These are phyloP conservation scores for Myzus persicae DNA, from an alignment of 1,140 invertebrate genomes.

Conservation along the genomic window DNA sequence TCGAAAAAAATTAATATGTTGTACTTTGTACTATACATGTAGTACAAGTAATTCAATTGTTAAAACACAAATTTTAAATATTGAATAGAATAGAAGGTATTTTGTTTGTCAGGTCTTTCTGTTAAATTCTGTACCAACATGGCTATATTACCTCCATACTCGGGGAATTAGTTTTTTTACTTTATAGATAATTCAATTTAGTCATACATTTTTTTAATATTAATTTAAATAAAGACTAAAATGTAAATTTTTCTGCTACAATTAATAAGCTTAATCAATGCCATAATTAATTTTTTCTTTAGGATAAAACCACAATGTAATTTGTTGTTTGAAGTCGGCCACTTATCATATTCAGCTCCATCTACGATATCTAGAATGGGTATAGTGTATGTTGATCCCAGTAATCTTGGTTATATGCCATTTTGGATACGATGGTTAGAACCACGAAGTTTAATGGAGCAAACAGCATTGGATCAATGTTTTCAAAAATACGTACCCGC, in stretches of 20 bases:
- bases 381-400: constrained; percentile 93
- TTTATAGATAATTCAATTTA: background rate
- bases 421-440: constrained; percentile 77
- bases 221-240: background rate
- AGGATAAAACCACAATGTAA: constrained; percentile 40
- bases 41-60: no score
- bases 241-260: background rate
- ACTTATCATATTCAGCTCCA: constrained; percentile 88
- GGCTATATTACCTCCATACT: background rate
- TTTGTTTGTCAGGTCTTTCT: no score
- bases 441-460: constrained; percentile 9
- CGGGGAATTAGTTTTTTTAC: background rate
- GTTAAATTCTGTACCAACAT: no score
- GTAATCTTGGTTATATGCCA: constrained; percentile 84
- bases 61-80: no score
- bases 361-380: constrained; percentile 89
- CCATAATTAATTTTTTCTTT: background rate
- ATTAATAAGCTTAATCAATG: background rate
- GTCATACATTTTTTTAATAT: background rate
- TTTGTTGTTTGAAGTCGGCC: constrained; percentile 72
- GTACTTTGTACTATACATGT: no score
- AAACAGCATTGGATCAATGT: constrained; percentile 42
- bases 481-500: constrained; percentile 75
- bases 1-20: no score
- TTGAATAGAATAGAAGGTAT: no score